Evolutionary conservation across 2,888 invertebrate genomes (phyloP).

Genomic region (Drosophila vallismaia): DNA sequence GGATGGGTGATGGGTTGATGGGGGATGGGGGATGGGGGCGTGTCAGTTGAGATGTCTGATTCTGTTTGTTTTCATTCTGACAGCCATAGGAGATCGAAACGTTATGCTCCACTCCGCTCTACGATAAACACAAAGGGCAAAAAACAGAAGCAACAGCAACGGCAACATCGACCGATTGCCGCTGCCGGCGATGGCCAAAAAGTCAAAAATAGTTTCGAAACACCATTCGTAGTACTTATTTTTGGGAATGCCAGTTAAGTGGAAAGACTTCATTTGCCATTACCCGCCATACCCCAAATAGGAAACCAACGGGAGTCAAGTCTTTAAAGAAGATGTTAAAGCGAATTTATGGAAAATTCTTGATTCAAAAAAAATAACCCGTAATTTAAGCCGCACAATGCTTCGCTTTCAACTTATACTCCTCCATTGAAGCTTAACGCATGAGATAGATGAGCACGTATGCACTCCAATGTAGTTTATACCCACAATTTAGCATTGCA

Average conservation of each 20-base stretch:
- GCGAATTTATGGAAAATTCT: neutral
- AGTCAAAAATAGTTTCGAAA: conserved; percentile 74
- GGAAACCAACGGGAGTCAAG: neutral
- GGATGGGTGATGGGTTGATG: neutral
- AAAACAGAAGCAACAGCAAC: conserved; percentile 6
- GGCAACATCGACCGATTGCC: conserved; percentile 44
- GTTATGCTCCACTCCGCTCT: conserved; percentile 39
- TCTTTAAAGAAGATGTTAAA: neutral
- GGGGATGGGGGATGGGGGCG: neutral
- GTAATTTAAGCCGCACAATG: conserved; percentile 50
- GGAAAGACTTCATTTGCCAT: conserved; percentile 32
- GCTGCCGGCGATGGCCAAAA: conserved; percentile 53
- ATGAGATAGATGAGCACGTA: conserved; percentile 10
- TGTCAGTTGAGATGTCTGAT: conserved; percentile 40
- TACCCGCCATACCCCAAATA: conserved; percentile 9
- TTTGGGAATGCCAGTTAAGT: conserved; percentile 38
- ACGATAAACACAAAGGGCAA: conserved; percentile 59
- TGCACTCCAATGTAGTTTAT: conserved; percentile 68
- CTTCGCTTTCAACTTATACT: conserved; percentile 45
- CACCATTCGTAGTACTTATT: conserved; percentile 68
- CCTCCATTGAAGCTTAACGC: conserved; percentile 16
- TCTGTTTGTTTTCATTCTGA: conserved; percentile 52
- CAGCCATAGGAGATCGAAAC: conserved; percentile 48
- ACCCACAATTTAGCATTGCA: conserved; percentile 71
- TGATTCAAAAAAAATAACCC: conserved; percentile 52